phyloP scores from a whole-genome alignment of 2,888 invertebrate species.

The Diplazon laetatorius region DNA sequence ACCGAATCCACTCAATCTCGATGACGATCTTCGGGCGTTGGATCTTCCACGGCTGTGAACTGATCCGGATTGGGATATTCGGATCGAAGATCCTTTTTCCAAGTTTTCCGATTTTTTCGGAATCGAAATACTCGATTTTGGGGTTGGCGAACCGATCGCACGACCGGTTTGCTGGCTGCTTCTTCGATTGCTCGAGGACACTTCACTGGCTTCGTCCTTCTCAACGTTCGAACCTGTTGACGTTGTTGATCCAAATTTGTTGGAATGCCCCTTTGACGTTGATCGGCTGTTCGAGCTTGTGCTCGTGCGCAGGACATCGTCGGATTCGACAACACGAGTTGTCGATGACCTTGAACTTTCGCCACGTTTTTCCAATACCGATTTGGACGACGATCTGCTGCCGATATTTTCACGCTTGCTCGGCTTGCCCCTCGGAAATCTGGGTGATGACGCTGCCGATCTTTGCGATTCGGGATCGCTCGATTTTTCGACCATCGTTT shows the following conservation, averaged over 20 bases:
- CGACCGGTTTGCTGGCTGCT: background rate
- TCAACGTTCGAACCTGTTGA: background rate
- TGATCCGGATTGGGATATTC: background rate
- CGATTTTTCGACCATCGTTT: background rate
- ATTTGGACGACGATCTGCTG: background rate
- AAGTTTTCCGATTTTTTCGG: conserved; percentile 6
- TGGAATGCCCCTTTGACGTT: background rate
- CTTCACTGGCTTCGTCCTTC: background rate
- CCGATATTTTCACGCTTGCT: background rate
- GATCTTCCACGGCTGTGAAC: background rate
- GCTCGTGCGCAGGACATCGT: too few relatives aligned
- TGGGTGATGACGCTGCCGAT: background rate
- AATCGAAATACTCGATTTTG: background rate
- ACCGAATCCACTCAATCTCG: background rate
- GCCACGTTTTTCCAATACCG: background rate
- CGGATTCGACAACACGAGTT: too few relatives aligned
- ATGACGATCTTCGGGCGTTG: background rate
- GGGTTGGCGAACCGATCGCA: background rate
- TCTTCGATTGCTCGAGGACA: background rate
- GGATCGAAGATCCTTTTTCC: background rate
- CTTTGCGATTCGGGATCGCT: background rate
- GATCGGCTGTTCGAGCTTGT: conserved; percentile 13
- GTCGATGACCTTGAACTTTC: too few relatives aligned
- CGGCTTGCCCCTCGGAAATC: background rate
- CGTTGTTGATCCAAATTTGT: background rate